Evolutionary conservation across 2,888 invertebrate species (phyloP), one percentile per base, ranked within the genome.

Genomic region (Pegoplata infirma): DNA sequence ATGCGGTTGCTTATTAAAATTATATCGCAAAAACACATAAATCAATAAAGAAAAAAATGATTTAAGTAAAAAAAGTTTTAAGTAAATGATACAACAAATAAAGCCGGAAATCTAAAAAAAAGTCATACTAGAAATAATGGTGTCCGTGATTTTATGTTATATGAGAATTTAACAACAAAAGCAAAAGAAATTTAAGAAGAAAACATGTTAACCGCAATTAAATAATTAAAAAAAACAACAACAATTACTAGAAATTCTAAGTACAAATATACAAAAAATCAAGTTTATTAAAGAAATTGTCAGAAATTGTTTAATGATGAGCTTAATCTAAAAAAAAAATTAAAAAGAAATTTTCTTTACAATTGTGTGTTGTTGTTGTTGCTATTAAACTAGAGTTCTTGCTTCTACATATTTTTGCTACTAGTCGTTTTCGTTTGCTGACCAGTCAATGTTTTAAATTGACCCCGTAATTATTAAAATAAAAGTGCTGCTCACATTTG

Each of bases 391-490:
- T n/a, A n/a, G n/a, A n/a, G 5, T 25, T 40, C 5, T 23, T 49
- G 12, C 6, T 32, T 5, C 19, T 17, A 12, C 12, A 23, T n/a
- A n/a, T n/a, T n/a, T n/a, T n/a, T 19, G n/a, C 23, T 51, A 17
- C 1, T 47, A 12, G 21, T 12, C 4, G 3, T 21, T 10, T 21
- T 19, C 17, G 8, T 17, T 19, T 14, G 17, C 14, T 19, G 19
- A 1, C n/a, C 23, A 51, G 19, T 10, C 21, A 51, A n/a, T 51
- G 23, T n/a, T 51, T 51, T 51, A 21, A n/a, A 23, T 23, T 51
- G 51, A 51, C 51, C 51, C 47, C 25, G 49, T 12, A 40, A 58
- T 58, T 58, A 25, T 19, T 36, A 56, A 55, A 55, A 12, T 55
- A 25, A 16, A 56, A 17, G 16, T 56, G 8, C 25, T 59, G 12